Evolutionary conservation across 1,140 invertebrate species (phyloP).

Genomic region (Drosophila eugracilis): DNA sequence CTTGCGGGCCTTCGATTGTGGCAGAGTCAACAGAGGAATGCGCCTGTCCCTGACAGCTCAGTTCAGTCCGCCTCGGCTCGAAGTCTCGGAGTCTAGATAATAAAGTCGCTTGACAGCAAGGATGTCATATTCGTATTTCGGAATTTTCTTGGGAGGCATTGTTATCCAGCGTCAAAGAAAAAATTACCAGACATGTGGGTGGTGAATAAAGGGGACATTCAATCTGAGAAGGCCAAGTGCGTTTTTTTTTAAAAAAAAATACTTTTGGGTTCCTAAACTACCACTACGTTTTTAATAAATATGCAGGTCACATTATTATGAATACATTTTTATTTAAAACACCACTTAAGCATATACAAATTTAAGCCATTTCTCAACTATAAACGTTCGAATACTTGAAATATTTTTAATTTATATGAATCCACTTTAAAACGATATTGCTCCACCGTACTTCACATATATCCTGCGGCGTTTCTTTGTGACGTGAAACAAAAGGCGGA

Average conservation of each 20-base stretch:
- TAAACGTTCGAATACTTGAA: background rate
- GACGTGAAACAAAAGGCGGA: conserved; percentile 54
- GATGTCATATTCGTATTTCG: conserved; percentile 45
- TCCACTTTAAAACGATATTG: background rate
- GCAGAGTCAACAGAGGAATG: conserved; percentile 36
- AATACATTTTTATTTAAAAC: background rate
- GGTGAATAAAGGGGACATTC: no score
- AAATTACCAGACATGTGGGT: background rate
- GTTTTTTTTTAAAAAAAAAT: background rate
- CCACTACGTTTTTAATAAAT: background rate
- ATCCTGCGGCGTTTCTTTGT: conserved; percentile 51
- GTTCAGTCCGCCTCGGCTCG: conserved; percentile 28
- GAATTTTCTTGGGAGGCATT: conserved; percentile 9
- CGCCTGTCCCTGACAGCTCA: conserved; percentile 48
- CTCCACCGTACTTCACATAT: conserved; percentile 24
- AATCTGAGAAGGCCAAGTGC: no score
- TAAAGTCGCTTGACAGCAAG: conserved; percentile 42
- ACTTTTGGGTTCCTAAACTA: no score
- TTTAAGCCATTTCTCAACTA: no score
- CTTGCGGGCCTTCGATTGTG: conserved; percentile 25
- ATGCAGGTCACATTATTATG: background rate
- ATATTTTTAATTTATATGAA: background rate
- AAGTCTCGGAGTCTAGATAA: conserved; percentile 48
- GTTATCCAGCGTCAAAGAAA: conserved; percentile 5
- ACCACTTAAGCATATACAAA: no score